Base-by-base conservation (phyloP, 2,797 vertebrate genomes). In the Hypotaenidia okinawae region DNA sequence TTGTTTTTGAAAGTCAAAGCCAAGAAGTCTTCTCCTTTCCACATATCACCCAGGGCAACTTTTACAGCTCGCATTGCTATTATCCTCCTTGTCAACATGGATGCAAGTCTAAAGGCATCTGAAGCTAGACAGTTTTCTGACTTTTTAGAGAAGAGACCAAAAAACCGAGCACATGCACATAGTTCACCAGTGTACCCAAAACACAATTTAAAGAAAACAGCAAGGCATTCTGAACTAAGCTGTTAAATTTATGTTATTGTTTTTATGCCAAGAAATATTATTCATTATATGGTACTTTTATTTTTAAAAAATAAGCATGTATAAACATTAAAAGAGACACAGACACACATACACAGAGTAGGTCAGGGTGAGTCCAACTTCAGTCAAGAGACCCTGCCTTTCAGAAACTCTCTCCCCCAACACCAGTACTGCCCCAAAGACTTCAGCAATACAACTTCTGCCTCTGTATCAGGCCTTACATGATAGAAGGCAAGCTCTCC, bases 321-420 rank as follows among this genome's bases (percentile, higher is more conserved):
- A 52, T 21, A 77, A 89, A 35, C 39, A 52, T 33, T 37, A 86
- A 70, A 82, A 76, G 12, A 7, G 28, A 27, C 5, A 49, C 22
- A 45, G 17, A 41, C 39, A 41, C 39, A 41, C 39, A 45, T 18
- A 45, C 43, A 45, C 43, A 70, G 6, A 74, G 4, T 8, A 77
- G 7, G 11, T 63, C 52, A 64, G 80, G 13, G 16, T 54, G 10
- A 2, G 6, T 63, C 18, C 24, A 86, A 1, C 33, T 82, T 79
- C 57, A 63, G 32, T 14, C 41, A 43, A 86, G 35, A 69, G 23
- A 51, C 5, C 6, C 5, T 13, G 32, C 13, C 16, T 28, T 51
- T 32, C 8, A 13, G 3, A 88, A 32, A 11, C 5, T 8, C 17
- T 61, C 24, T 62, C 10, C 16, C 8, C 1, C 0, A 1, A 3